These are phyloP conservation scores for Scaptomyza hsui DNA, from an alignment of 1,140 invertebrate species.

Conservation along the genomic window DNA sequence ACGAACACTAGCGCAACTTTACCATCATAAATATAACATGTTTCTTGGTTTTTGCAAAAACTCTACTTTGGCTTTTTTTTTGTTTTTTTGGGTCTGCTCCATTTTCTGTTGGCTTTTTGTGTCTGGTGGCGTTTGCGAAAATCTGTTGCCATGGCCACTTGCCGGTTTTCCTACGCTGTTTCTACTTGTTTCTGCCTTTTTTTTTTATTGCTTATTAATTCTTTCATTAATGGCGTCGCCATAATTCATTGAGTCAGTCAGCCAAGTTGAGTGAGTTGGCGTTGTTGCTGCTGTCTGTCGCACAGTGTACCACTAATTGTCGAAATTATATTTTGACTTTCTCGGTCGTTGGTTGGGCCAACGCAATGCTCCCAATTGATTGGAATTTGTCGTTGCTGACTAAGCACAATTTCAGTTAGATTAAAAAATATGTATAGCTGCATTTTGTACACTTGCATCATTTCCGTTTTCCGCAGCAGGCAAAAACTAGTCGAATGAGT, in stretches of 20 bases:
- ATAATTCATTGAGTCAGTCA: constrained; percentile 62
- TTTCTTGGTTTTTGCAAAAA: constrained; percentile 59
- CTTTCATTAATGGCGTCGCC: constrained; percentile 60
- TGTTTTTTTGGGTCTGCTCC: constrained; percentile 37
- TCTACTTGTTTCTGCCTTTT: constrained; percentile 38
- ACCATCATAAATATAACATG: constrained; percentile 41
- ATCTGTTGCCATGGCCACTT: constrained; percentile 59
- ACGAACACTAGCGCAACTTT: constrained; percentile 8
- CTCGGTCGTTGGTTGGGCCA: constrained; percentile 18
- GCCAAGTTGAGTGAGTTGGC: constrained; percentile 44
- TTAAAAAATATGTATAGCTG: constrained; percentile 17
- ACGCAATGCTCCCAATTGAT: constrained; percentile 48
- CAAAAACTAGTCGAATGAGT: constrained; percentile 13
- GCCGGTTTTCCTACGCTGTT: constrained; percentile 70
- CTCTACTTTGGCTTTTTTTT: constrained; percentile 14
- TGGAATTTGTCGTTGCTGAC: constrained; percentile 54
- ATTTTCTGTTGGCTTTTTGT: constrained; percentile 39
- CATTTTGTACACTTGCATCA: constrained; percentile 44
- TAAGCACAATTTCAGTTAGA: constrained; percentile 38
- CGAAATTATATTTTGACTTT: constrained; percentile 59
- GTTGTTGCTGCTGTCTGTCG: constrained; percentile 27
- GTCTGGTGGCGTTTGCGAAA: constrained; percentile 57
- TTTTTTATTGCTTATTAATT: constrained; percentile 56
- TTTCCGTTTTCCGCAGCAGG: constrained; percentile 39
- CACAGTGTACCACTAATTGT: constrained; percentile 46